These are phyloP conservation scores for Holacanthus passer DNA, from an alignment of 2,113 vertebrate genomes.

Conservation along the genomic window DNA sequence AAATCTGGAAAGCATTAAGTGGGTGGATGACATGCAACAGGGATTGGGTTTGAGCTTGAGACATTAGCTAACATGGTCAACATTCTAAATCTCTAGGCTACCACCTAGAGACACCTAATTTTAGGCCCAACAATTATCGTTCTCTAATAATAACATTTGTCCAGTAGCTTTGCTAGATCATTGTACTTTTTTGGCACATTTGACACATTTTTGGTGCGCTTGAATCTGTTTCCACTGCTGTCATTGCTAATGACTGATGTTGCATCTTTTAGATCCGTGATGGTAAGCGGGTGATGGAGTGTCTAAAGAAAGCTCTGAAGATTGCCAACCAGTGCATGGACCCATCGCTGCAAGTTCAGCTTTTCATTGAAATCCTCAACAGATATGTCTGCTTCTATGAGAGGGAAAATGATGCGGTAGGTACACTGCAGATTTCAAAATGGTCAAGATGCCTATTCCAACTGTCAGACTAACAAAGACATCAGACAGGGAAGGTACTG, in stretches of 20 bases:
- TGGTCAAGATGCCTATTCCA: too few relatives aligned
- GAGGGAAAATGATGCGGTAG: constrained; percentile 97
- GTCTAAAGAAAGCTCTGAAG: constrained; percentile 98
- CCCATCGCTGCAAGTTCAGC: constrained; percentile 97
- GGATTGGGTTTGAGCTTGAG: too few relatives aligned
- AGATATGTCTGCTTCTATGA: constrained; percentile 99
- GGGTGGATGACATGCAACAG: too few relatives aligned
- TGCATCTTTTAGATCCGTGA: constrained; percentile 90
- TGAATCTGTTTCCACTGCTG: neutral
- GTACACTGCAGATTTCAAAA: constrained; percentile 13
- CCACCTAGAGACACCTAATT: too few relatives aligned
- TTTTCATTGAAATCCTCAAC: constrained; percentile 99
- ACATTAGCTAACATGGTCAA: too few relatives aligned
- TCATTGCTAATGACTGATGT: neutral
- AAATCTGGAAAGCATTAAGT: neutral
- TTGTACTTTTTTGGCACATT: too few relatives aligned
- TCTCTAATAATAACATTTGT: neutral
- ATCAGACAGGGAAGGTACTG: too few relatives aligned
- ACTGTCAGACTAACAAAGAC: too few relatives aligned
- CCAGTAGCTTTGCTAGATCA: neutral
- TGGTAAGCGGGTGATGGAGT: constrained; percentile 98
- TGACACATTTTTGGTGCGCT: neutral
- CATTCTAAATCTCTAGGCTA: too few relatives aligned
- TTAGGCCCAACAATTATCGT: neutral
- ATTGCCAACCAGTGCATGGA: constrained; percentile 99